Base-by-base conservation (phyloP, 1,140 invertebrate species). In the Luehdorfia chinensis region DNA sequence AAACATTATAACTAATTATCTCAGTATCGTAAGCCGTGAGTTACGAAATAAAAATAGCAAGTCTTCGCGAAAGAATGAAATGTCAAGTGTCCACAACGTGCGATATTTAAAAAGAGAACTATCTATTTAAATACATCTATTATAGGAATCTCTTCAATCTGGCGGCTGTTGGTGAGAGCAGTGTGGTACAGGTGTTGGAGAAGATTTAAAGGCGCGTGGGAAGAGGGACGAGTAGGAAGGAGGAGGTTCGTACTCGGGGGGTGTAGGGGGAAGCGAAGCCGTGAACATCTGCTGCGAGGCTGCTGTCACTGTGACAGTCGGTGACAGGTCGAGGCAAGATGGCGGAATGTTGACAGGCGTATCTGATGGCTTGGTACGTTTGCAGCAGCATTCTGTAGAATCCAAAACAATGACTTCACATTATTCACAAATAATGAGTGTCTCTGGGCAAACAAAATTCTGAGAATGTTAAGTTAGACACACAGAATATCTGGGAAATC, bases 161-260 rank as follows among this genome's bases (percentile, higher is more conserved):
- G 73, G 73, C 0, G 78, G 77, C 15, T 75, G 68, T 15, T 84
- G 68, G 48, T 83, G 75, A 8, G 81, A 85, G 74, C 77, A 83
- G 59, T 85, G 78, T 8, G 78, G 76, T 4, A 79, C 67, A 0
- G 81, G 75, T 0, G 75, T 75, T 1, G 77, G 72, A 3, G 75
- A 76, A 0, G 77, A 78, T 36, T 85, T 85, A 64, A 66, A 83
- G n/a, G 81, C 77, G 23, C 78, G 53, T 0, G 81, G 81, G 62
- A 85, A 85, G 0, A 85, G 63, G 0, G 81, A 83, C 46, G 78
- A 81, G 56, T 85, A 85, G 1, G 81, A 75, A 0, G 81, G 81
- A 0, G 81, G 81, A 0, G 78, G 77, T 15, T 85, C 81, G 59
- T 83, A 85, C 41, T 75, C 76, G 1, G 78, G 78, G 0, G 78